Evolutionary conservation across 2,888 invertebrate genomes (phyloP).

Genomic region (Alsophila aescularia): DNA sequence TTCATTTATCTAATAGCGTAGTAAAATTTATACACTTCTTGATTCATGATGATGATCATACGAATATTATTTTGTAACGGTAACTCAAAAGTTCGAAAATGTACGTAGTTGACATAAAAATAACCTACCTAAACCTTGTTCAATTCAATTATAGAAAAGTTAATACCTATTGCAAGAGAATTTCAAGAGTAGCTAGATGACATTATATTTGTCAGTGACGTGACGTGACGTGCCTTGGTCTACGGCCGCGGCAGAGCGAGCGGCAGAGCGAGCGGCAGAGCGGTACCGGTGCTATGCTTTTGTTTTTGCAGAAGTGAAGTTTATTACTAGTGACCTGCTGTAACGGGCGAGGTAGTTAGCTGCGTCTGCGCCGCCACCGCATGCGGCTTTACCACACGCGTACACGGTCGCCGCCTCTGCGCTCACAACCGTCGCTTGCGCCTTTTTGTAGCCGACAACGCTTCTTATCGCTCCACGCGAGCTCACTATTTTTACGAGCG

Average conservation of each 20-base stretch:
- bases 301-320: slow-evolving; percentile 14
- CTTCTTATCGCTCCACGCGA: slow-evolving; percentile 50
- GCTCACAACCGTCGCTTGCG: background rate
- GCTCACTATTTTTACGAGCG: slow-evolving; percentile 51
- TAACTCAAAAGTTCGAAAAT: too few species aligned
- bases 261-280: too few species aligned
- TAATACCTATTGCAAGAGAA: too few species aligned
- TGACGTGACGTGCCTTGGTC: too few species aligned
- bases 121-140: too few species aligned
- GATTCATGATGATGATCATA: too few species aligned
- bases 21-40: background rate
- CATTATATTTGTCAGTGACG: too few species aligned
- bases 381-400: background rate
- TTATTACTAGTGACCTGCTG: slow-evolving; percentile 5
- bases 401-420: background rate
- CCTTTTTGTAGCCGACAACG: slow-evolving; percentile 6
- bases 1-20: background rate
- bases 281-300: background rate
- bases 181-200: too few species aligned
- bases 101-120: too few species aligned
- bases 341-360: slow-evolving; percentile 16
- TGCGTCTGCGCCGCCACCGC: background rate
- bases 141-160: too few species aligned
- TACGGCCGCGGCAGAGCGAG: too few species aligned
- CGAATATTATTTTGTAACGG: too few species aligned